A percentile compares a stretch with the other conserved stretches of the same genome.
These are phyloP conservation scores for Buceros bicornis DNA, from an alignment of 2,797 vertebrate genomes.

Conservation along the genomic window DNA sequence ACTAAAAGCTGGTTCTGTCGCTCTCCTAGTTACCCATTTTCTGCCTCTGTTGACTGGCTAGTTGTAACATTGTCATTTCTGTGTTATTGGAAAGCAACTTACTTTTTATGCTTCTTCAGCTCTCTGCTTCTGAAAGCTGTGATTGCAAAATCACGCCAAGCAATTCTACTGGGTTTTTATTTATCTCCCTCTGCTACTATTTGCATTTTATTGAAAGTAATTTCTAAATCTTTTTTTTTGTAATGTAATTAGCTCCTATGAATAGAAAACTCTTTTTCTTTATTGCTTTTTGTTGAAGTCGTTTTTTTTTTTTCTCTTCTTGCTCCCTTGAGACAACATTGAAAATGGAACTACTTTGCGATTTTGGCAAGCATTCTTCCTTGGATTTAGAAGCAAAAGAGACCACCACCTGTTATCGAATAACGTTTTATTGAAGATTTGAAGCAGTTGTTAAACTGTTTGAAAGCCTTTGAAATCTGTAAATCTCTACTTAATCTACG, in stretches of 20 bases:
- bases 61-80: neutral
- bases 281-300: slow-evolving; percentile 4
- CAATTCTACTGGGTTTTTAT: slow-evolving; percentile 3
- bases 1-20: neutral
- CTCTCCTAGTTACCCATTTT: slow-evolving; percentile 4
- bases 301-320: neutral
- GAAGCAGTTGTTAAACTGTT: neutral
- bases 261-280: neutral
- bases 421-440: neutral
- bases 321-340: neutral
- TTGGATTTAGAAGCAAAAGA: slow-evolving; percentile 18
- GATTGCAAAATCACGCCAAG: neutral
- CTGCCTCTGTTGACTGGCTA: neutral
- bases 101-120: neutral
- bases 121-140: neutral
- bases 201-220: slow-evolving; percentile 25
- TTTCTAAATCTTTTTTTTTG: neutral
- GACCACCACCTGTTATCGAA: neutral
- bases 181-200: neutral
- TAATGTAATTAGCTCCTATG: neutral
- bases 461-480: slow-evolving; percentile 1
- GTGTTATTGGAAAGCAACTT: neutral
- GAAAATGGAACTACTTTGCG: neutral
- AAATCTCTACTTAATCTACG: neutral
- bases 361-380: slow-evolving; percentile 5